Evolutionary conservation across 1,140 invertebrate species (phyloP).

Genomic region (Diachasma alloeum): DNA sequence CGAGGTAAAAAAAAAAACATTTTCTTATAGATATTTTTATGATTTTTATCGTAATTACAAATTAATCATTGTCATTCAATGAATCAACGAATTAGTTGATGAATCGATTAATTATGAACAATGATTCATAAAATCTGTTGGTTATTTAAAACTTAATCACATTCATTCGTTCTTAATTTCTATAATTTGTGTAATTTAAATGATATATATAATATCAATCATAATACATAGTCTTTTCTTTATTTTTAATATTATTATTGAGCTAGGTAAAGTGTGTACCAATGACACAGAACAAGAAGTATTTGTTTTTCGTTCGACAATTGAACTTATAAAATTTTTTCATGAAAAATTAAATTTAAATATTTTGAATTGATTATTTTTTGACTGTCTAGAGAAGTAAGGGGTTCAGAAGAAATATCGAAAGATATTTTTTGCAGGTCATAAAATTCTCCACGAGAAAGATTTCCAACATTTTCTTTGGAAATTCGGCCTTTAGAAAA

Average conservation of each 20-base stretch:
- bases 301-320: neutral
- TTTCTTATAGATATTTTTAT: neutral
- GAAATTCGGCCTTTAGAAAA: too few species aligned
- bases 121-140: neutral
- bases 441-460: too few species aligned
- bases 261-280: constrained; percentile 24
- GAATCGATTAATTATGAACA: neutral
- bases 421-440: too few species aligned
- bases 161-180: neutral
- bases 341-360: too few species aligned
- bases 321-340: neutral
- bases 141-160: neutral
- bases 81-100: neutral
- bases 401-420: neutral
- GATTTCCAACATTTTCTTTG: too few species aligned
- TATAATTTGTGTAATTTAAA: neutral
- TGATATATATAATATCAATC: neutral
- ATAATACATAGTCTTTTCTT: constrained; percentile 20
- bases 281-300: neutral
- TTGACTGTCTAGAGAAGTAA: neutral
- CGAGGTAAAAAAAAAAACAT: neutral
- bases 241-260: constrained; percentile 24
- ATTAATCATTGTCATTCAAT: neutral
- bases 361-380: neutral
- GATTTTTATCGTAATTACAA: neutral